Conservation (phyloP, 2,888 invertebrate genomes). For the Scotopteryx bipunctaria region DNA sequence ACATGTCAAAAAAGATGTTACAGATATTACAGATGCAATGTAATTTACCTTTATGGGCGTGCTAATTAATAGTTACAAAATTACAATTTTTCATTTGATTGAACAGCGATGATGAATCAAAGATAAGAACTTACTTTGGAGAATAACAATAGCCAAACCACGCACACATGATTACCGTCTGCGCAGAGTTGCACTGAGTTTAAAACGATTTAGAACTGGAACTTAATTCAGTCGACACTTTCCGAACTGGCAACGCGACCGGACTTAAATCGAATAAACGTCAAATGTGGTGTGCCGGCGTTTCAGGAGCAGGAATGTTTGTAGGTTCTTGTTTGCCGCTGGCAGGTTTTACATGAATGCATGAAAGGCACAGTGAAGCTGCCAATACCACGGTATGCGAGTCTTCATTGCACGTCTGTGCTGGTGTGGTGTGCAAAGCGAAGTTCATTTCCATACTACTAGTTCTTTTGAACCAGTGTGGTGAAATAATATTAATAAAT, state of each 20-base stretch:
- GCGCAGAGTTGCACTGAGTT: constrained; percentile 55
- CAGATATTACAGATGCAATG: too few species aligned
- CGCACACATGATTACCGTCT: constrained; percentile 45
- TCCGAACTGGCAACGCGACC: constrained; percentile 53
- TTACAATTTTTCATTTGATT: too few species aligned
- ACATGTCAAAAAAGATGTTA: too few species aligned
- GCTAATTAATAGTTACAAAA: too few species aligned
- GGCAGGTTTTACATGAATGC: not conserved
- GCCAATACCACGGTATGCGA: not conserved
- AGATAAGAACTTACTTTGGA: too few species aligned
- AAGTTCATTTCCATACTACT: too few species aligned
- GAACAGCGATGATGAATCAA: too few species aligned
- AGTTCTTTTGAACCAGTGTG: too few species aligned
- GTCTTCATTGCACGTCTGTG: not conserved
- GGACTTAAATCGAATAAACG: constrained; percentile 74
- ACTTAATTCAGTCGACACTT: constrained; percentile 66
- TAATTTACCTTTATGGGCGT: too few species aligned
- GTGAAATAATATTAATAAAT: too few species aligned
- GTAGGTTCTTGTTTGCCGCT: constrained; percentile 7
- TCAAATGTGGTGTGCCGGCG: constrained; percentile 56
- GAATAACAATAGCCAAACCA: constrained; percentile 23
- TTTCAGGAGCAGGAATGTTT: constrained; percentile 13
- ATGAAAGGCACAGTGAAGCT: not conserved
- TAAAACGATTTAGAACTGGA: constrained; percentile 61
- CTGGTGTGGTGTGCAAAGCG: too few species aligned